Evolutionary conservation across 2,888 invertebrate genomes (phyloP).

Genomic region (Meloe dianella): DNA sequence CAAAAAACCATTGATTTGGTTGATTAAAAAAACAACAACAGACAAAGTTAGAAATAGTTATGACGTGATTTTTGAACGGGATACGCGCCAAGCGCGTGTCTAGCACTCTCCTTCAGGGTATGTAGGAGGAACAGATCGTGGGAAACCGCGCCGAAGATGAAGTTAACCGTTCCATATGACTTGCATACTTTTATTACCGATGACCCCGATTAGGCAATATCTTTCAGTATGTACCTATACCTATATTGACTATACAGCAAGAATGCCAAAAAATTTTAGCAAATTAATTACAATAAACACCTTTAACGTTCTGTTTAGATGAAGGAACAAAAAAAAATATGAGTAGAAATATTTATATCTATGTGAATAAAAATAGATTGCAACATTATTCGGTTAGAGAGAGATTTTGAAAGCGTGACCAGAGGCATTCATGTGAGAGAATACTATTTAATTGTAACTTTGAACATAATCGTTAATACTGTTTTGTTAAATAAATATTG

Average conservation of each 20-base stretch:
- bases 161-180: constrained; percentile 46
- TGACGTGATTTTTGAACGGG: constrained; percentile 3
- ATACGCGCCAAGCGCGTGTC: constrained; percentile 52
- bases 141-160: constrained; percentile 47
- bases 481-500: constrained; percentile 15
- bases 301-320: constrained; percentile 18
- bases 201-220: constrained; percentile 11
- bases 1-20: background rate
- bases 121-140: constrained; percentile 53
- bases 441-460: constrained; percentile 17
- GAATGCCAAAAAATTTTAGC: background rate
- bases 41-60: constrained; percentile 3
- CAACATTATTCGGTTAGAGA: background rate
- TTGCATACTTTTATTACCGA: constrained; percentile 26
- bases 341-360: too few species aligned
- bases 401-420: constrained; percentile 15
- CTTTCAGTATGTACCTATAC: background rate
- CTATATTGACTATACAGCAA: too few species aligned
- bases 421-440: constrained; percentile 15
- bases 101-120: constrained; percentile 56
- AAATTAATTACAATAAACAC: background rate
- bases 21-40: background rate
- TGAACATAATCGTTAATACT: constrained; percentile 14
- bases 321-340: background rate
- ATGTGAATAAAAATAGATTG: background rate